phyloP scores from a whole-genome alignment of 2,888 invertebrate species.

The Polydrusus tereticollis region DNA sequence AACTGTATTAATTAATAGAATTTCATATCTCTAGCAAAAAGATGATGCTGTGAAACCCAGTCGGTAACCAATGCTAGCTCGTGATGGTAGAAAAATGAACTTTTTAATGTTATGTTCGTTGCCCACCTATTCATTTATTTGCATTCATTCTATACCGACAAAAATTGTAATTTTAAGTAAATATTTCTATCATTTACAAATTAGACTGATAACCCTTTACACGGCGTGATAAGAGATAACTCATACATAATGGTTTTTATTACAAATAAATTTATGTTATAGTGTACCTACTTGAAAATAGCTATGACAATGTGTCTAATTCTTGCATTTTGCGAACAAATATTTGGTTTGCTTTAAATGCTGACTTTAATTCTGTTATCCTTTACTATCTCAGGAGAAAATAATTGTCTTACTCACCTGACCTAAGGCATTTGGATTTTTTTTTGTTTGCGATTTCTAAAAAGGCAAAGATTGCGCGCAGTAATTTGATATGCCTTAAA shows the following conservation, averaged over 20 bases:
- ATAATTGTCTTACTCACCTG: too few species aligned
- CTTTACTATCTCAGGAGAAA: too few species aligned
- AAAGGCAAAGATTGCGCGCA: too few species aligned
- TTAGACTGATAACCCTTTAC: not conserved
- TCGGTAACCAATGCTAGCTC: too few species aligned
- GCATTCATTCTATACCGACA: not conserved
- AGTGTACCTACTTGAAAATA: constrained; percentile 5
- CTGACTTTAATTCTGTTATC: not conserved
- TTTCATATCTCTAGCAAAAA: too few species aligned
- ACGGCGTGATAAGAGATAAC: constrained; percentile 3
- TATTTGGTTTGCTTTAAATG: not conserved
- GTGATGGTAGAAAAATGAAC: not conserved
- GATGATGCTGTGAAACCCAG: too few species aligned
- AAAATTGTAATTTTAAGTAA: not conserved
- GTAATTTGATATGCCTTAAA: too few species aligned
- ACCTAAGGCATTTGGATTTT: too few species aligned
- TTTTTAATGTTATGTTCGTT: too few species aligned
- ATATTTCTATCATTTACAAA: not conserved
- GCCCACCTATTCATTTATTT: not conserved
- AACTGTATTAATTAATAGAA: not conserved
- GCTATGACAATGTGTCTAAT: not conserved
- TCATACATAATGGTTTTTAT: not conserved
- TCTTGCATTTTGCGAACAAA: not conserved
- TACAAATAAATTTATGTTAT: not conserved
- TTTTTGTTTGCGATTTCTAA: too few species aligned